phyloP scores from a whole-genome alignment of 1,140 invertebrate species.

The Propsilocerus akamusi region DNA sequence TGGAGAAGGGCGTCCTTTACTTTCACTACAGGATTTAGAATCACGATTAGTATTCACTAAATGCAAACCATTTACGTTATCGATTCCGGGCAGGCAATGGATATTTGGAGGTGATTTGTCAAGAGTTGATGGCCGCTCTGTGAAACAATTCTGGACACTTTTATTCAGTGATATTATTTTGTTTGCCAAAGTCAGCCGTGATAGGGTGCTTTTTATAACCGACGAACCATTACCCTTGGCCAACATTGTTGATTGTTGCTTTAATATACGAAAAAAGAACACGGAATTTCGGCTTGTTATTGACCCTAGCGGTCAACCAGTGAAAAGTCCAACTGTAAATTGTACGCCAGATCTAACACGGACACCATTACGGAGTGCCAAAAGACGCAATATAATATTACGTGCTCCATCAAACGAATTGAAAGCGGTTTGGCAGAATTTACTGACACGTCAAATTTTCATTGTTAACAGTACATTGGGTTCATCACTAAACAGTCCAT shows the following conservation, averaged over 20 bases:
- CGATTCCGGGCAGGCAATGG: constrained; percentile 64
- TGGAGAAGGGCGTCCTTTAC: constrained; percentile 53
- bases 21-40: constrained; percentile 64
- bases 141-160: constrained; percentile 65
- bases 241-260: constrained; percentile 60
- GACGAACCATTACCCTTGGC: constrained; percentile 63
- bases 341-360: constrained; percentile 36
- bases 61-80: constrained; percentile 70
- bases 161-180: constrained; percentile 65
- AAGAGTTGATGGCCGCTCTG: constrained; percentile 58
- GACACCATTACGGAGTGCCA: constrained; percentile 35
- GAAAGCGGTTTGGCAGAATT: constrained; percentile 75
- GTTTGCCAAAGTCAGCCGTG: constrained; percentile 66
- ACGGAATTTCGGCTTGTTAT: constrained; percentile 50
- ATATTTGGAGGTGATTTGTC: constrained; percentile 68
- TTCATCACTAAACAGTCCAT: constrained; percentile 37
- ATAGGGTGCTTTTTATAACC: constrained; percentile 65
- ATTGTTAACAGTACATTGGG: constrained; percentile 33
- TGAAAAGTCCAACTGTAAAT: constrained; percentile 42
- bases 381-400: constrained; percentile 46
- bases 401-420: constrained; percentile 61
- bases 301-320: constrained; percentile 32
- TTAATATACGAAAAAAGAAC: constrained; percentile 65
- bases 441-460: constrained; percentile 70
- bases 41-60: constrained; percentile 68